A percentile compares a stretch with the other conserved stretches of the same genome.
These are phyloP conservation scores for Psilopogon haemacephalus DNA, from an alignment of 2,113 vertebrate genomes.

Conservation along the genomic window DNA sequence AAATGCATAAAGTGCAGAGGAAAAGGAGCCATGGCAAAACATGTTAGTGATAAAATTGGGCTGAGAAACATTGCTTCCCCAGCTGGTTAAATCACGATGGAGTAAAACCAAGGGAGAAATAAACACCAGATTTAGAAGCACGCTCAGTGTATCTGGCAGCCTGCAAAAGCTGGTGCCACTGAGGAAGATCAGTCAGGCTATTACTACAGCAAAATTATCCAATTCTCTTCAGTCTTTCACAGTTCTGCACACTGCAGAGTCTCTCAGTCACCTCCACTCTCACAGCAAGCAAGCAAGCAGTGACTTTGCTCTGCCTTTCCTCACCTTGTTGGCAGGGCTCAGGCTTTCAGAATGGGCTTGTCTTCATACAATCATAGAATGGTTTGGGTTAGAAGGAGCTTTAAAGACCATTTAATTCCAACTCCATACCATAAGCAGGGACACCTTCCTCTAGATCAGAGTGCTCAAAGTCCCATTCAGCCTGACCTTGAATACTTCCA, in stretches of 20 bases:
- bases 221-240: not conserved
- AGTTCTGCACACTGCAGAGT: not conserved
- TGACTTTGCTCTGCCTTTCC: not conserved
- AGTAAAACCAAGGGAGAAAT: constrained; percentile 2
- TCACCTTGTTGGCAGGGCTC: not conserved
- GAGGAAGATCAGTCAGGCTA: not conserved
- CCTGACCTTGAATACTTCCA: not conserved
- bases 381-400: not conserved
- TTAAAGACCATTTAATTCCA: not conserved
- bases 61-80: not conserved
- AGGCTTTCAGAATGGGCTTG: not conserved
- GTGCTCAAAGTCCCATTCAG: fast-evolving
- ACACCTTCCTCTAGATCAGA: not conserved
- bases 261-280: not conserved
- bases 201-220: not conserved
- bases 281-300: not conserved
- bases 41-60: constrained; percentile 13
- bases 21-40: not conserved
- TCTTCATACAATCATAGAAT: not conserved
- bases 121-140: constrained; percentile 44
- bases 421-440: too few species aligned
- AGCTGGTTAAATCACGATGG: constrained; percentile 32
- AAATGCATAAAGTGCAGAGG: not conserved
- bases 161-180: not conserved
- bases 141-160: not conserved